These are phyloP conservation scores for Ptychoptera contaminata DNA, from an alignment of 2,888 invertebrate genomes.

Conservation along the genomic window DNA sequence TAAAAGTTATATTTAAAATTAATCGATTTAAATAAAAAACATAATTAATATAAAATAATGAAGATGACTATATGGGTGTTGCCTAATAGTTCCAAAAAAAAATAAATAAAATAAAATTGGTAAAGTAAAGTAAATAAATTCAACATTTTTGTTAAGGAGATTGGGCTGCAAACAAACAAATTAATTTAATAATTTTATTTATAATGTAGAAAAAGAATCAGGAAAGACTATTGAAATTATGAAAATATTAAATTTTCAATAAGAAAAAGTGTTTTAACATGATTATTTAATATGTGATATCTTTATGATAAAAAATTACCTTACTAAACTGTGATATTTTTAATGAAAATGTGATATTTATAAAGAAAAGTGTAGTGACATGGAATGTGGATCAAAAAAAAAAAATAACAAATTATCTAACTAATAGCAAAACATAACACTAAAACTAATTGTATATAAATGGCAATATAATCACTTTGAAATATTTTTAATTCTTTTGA, in stretches of 20 bases:
- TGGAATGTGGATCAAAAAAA: background rate
- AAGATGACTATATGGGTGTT: background rate
- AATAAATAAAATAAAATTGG: background rate
- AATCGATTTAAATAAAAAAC: background rate
- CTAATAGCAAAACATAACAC: no score
- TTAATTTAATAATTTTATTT: background rate
- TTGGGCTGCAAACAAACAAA: slow-evolving; percentile 8
- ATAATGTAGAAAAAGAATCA: background rate
- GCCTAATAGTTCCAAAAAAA: background rate
- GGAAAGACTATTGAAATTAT: background rate
- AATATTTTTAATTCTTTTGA: no score
- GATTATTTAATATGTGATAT: background rate
- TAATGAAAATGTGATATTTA: background rate
- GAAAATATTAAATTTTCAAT: background rate
- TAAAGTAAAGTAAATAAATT: background rate
- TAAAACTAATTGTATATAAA: no score
- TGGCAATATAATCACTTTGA: no score
- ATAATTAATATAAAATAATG: background rate
- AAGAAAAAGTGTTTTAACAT: background rate
- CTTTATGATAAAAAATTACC: background rate
- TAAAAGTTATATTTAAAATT: background rate
- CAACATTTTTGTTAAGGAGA: slow-evolving; percentile 4
- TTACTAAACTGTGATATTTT: background rate
- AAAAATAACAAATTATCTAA: no score
- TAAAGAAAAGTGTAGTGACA: background rate